These are phyloP conservation scores for Luperina nickerlii DNA, from an alignment of 2,888 invertebrate genomes.

Conservation along the genomic window DNA sequence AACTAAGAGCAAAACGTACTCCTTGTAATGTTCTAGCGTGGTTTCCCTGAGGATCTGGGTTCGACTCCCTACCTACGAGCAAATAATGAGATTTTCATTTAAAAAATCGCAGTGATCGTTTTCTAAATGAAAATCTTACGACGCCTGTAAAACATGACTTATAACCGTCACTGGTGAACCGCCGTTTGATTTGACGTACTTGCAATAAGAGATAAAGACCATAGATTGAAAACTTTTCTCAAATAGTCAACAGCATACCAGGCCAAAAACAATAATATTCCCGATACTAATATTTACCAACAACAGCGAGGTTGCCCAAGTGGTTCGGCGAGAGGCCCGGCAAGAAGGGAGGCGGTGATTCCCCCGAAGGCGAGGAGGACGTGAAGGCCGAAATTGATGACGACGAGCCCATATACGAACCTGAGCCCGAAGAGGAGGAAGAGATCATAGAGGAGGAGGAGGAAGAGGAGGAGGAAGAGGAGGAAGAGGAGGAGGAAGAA, in stretches of 20 bases:
- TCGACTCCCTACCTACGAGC: slow-evolving; percentile 2
- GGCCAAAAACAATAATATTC: background rate
- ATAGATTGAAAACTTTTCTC: background rate
- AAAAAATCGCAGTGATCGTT: background rate
- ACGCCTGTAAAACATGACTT: background rate
- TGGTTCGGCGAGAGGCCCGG: slow-evolving; percentile 99
- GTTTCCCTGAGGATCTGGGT: slow-evolving; percentile 6
- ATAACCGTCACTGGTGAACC: background rate
- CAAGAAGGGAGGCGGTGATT: slow-evolving; percentile 97
- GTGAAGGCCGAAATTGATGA: slow-evolving; percentile 94
- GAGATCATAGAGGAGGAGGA: slow-evolving; percentile 92
- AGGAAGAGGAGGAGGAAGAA: slow-evolving; percentile 77
- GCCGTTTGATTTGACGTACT: background rate
- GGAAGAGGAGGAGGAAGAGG: slow-evolving; percentile 93
- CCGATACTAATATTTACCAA: slow-evolving; percentile 15
- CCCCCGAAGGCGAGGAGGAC: slow-evolving; percentile 97
- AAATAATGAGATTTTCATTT: background rate
- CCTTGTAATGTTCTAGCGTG: background rate
- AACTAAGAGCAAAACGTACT: background rate
- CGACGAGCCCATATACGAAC: slow-evolving; percentile 92
- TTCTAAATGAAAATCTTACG: background rate
- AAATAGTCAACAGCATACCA: background rate
- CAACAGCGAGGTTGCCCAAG: slow-evolving; percentile 96
- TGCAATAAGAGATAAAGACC: too few species aligned
- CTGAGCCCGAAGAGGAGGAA: slow-evolving; percentile 93